Base-by-base conservation (phyloP, 2,797 vertebrate genomes). In the Pachyuromys duprasi region DNA sequence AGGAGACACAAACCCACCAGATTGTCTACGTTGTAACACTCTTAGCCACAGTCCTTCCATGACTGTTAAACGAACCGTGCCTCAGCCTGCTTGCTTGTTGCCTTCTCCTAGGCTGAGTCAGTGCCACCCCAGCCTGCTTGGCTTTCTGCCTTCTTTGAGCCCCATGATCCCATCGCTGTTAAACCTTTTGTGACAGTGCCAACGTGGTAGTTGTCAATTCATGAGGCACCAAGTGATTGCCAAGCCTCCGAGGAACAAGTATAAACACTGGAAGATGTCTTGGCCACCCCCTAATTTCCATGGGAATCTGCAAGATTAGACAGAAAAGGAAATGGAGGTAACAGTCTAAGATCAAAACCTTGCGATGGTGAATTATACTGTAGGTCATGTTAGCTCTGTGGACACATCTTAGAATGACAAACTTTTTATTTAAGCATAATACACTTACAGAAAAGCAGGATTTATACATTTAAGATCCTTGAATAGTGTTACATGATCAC, bases 211-310 rank as follows among this genome's bases (percentile, higher is more conserved):
- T 18, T 93, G 89, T 89, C 91, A 67, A 90, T 88, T 95, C 74
- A 75, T 5, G 72, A 93, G 87, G 57, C 76, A 91, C 86, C 89
- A 86, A 63, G 91, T 67, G 70, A 97, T 90, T 97, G 95, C 94
- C 70, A 96, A 92, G 87, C 91, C 84, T 90, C 63, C 76, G 84
- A 94, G 93, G 82, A 96, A 87, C 74, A 97, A 93, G 82, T 55
- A 89, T 60, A 83, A 95, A 96, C 80, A 91, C 39, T 94, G 69
- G 63, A 80, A 93, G 78, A 87, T 83, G 33, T 72, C 72, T 33
- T 72, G 55, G 24, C 63, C 17, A 69, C 3, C 39, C 28, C n/a
- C 22, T 72, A 55, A 81, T 81, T 89, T 91, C 76, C 26, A 81
- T n/a, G 55, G 49, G 65, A 80, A 92, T 63, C 65, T 89, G 49